Base-by-base conservation (phyloP, 1,140 invertebrate genomes). In the Drosophila melanica region DNA sequence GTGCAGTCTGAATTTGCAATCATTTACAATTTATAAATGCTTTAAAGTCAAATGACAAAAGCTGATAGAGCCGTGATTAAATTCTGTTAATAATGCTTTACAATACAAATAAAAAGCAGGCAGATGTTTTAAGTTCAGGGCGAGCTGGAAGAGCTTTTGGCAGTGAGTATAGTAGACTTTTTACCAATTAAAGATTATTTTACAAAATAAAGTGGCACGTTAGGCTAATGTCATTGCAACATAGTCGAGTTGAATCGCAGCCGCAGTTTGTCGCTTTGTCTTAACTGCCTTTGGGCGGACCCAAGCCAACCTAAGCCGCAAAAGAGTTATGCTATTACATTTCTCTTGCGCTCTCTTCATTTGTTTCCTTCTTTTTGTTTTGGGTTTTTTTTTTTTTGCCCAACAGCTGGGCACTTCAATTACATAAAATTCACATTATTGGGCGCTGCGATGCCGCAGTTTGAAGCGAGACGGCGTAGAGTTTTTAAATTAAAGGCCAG, bases 401-500 rank as follows among this genome's bases (percentile, higher is more conserved):
- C 30, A 63, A 51, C 82, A 87, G 79, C 77, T 89, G n/a, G 84
- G 68, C 84, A 89, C 84, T 89, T 89, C 84, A 87, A 87, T 89
- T 89, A 89, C 84, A 89, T 89, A 89, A 89, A 89, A 89, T 80
- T 89, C 85, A 89, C 84, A 89, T 89, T 89, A 89, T 89, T 85
- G 79, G 74, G 44, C 63, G 67, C 35, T 60, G 58, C 71, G 70
- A 72, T 72, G 76, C 64, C 82, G 79, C 66, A 77, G 70, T 82
- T 66, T 74, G 82, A 87, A 79, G 79, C 79, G 85, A 89, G 84
- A 89, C 80, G 77, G 84, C 84, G 84, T 84, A 89, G 85, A 89
- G 84, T 89, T 89, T 87, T 89, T 89, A 89, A 89, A 90, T 89
- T 89, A 89, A 89, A 89, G 84, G 85, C 84, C 84, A 84, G 66